Evolutionary conservation across 2,888 invertebrate genomes (phyloP), one percentile per base, ranked within the genome.

Genomic region (Argynnis bischoffii): DNA sequence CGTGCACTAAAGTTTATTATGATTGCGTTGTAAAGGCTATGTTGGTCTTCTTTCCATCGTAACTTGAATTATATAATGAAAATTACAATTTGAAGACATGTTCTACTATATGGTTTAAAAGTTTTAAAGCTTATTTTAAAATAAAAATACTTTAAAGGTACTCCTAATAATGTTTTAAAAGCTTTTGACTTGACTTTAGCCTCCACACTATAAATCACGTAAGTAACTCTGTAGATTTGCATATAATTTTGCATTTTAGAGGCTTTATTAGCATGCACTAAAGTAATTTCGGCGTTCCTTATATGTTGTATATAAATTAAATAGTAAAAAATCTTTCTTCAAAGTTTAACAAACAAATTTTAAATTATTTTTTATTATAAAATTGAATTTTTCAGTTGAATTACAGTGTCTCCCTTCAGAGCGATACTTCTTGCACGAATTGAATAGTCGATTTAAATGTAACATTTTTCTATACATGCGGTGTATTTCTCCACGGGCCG

Each of bases 361-460:
- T 41, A 35, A 6, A 35, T 6, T 6, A 35, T 6, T 35, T 6
- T 31, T 35, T 35, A 6, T 6, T 35, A 35, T 35, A 2, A 41
- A 41, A 2, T 8, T 41, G 11, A 41, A 41, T 8, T 41, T 41
- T 41, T 41, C 35, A 41, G 35, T 41, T 41, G 35, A 41, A 59
- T 51, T 41, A 59, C 46, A 54, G 47, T 11, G 16, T 11, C 31
- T 14, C 59, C 65, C 53, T 47, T 1, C 6, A 83, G 83, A 85
- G 83, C 86, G 84, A 87, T 85, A 85, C 84, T 87, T 87, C 83
- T 88, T 83, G 87, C 85, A 81, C 85, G 89, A 89, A 89, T 89
- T 89, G 90, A 89, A 90, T 86, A 88, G 87, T 88, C 82, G 86
- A 87, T 88, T 89, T 90, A 90, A 89, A 90, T 89, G 89, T 88